Conservation (phyloP, 1,140 invertebrate genomes). For the Brachionus koreanus region DNA sequence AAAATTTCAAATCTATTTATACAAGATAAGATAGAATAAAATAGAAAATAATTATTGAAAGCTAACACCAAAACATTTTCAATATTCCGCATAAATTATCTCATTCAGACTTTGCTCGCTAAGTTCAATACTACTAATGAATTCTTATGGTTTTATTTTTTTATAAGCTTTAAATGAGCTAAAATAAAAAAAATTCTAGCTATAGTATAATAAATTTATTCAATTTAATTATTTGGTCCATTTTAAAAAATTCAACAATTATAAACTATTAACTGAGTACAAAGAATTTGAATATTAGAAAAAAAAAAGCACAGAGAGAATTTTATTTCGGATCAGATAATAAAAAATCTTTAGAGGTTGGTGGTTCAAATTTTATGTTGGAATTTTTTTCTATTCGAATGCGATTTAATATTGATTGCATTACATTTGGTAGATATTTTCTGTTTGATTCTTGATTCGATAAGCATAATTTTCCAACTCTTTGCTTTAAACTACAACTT, state of each 20-base stretch:
- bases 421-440: neutral
- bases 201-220: neutral
- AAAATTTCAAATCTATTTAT: conserved; percentile 25
- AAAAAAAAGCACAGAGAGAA: neutral
- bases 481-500: neutral
- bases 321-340: neutral
- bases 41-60: neutral
- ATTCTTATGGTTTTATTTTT: neutral
- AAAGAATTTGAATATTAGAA: neutral
- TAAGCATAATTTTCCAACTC: neutral
- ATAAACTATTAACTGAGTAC: neutral
- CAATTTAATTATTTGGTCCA: neutral
- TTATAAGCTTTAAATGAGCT: too few species aligned
- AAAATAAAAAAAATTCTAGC: neutral
- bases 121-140: neutral
- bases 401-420: neutral
- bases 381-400: conserved; percentile 4
- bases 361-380: neutral
- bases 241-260: neutral
- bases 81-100: neutral
- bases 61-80: neutral
- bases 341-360: neutral
- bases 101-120: neutral
- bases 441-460: neutral
- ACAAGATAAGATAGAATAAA: neutral